These are phyloP conservation scores for Trachemys scripta DNA, from an alignment of 2,113 vertebrate species.

Conservation along the genomic window DNA sequence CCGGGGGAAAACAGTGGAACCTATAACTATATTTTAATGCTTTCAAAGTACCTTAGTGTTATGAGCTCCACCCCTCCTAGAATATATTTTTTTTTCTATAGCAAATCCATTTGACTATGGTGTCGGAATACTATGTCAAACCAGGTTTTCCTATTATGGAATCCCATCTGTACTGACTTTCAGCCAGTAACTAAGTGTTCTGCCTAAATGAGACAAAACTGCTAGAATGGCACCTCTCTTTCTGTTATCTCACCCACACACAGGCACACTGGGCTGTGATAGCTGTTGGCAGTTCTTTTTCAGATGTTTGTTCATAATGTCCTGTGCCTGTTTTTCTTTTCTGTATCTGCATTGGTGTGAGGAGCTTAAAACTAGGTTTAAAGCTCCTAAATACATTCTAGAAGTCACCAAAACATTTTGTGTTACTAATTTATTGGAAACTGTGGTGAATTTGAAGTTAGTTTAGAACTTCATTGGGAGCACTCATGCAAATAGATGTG, in stretches of 20 bases:
- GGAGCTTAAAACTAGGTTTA: constrained; percentile 1
- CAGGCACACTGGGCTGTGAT: neutral
- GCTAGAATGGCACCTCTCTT: neutral
- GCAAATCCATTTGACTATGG: fast-evolving
- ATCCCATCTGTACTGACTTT: constrained; percentile 35
- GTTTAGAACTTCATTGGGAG: constrained; percentile 33
- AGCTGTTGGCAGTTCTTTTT: constrained; percentile 12
- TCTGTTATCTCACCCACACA: constrained; percentile 45
- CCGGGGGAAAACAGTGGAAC: neutral
- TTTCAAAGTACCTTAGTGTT: neutral
- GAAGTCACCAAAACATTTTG: constrained; percentile 17
- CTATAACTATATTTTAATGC: neutral
- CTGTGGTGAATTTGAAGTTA: constrained; percentile 32
- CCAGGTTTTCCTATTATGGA: constrained; percentile 15
- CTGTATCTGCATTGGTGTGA: constrained; percentile 15
- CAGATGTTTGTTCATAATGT: constrained; percentile 2
- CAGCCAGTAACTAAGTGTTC: constrained; percentile 27
- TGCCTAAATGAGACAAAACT: constrained; percentile 2
- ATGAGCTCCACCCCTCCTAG: neutral
- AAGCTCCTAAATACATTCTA: neutral
- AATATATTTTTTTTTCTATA: neutral
- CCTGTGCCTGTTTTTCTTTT: constrained; percentile 45
- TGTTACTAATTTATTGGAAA: constrained; percentile 44
- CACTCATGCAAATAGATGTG: constrained; percentile 40
- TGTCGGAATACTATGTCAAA: neutral